Evolutionary conservation across 2,797 vertebrate species (phyloP).

Genomic region (Hippocampus kuda): DNA sequence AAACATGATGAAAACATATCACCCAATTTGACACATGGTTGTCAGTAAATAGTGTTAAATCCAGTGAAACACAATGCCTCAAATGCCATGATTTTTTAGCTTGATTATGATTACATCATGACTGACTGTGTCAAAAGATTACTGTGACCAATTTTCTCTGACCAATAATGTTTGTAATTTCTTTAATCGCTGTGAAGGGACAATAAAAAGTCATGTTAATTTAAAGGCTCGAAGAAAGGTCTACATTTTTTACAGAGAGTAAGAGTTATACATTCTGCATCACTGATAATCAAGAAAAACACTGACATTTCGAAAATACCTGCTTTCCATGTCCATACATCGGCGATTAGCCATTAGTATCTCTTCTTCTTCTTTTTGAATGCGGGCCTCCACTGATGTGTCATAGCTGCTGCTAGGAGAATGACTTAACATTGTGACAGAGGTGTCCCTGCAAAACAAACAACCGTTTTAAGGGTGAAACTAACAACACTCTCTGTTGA

Average conservation of each 20-base stretch:
- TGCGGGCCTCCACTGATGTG: constrained; percentile 87
- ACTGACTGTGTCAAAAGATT: not conserved
- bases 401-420: constrained; percentile 91
- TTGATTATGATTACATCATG: not conserved
- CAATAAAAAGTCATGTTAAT: no score
- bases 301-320: constrained; percentile 55
- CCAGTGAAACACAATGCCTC: no score
- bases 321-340: constrained; percentile 97
- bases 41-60: no score
- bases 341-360: constrained; percentile 96
- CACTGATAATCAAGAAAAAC: not conserved
- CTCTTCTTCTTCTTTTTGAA: constrained; percentile 98
- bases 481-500: not conserved
- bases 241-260: not conserved
- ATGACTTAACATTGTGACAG: constrained; percentile 71
- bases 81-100: not conserved
- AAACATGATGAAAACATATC: not conserved
- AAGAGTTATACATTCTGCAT: not conserved
- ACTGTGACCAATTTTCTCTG: not conserved
- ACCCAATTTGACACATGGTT: no score
- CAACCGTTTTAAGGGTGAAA: not conserved
- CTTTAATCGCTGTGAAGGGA: no score
- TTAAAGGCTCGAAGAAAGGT: no score
- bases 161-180: not conserved
- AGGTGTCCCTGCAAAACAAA: constrained; percentile 75